A percentile compares a stretch with the other conserved stretches of the same genome.
phyloP scores from a whole-genome alignment of 2,113 vertebrate genomes.

The Chionis minor region DNA sequence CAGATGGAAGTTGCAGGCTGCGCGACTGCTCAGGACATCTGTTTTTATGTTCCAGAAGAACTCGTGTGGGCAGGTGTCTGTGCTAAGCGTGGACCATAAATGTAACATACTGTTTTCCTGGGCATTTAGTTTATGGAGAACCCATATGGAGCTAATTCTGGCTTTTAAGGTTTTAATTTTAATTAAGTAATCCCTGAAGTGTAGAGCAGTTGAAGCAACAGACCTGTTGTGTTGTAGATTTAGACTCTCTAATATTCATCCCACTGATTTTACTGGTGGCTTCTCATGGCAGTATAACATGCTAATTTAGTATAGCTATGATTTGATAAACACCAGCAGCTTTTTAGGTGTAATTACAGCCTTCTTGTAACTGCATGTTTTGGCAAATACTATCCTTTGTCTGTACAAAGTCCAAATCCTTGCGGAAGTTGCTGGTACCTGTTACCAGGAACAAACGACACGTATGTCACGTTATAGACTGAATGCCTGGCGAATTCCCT shows the following conservation, averaged over 20 bases:
- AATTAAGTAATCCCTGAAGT: not conserved
- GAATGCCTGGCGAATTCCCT: not conserved
- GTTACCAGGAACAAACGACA: not conserved
- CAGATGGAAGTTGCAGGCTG: not conserved
- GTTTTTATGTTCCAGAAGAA: not conserved
- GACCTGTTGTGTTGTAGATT: not conserved
- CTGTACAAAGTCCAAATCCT: not conserved
- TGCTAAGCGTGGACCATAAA: not conserved
- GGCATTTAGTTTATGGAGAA: not conserved
- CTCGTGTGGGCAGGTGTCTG: not conserved
- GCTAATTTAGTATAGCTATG: not conserved
- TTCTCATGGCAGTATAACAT: not conserved
- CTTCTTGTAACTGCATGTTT: not conserved
- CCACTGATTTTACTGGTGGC: not conserved
- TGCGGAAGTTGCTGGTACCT: not conserved
- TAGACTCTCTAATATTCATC: not conserved
- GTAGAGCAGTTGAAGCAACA: not conserved
- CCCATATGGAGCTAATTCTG: not conserved
- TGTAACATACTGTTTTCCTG: not conserved
- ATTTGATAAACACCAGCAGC: not conserved
- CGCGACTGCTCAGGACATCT: not conserved
- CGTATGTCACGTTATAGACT: rapidly evolving
- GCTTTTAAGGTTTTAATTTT: not conserved
- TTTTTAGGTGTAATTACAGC: not conserved
- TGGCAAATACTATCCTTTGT: not conserved